Conservation (phyloP, 2,797 vertebrate genomes). For the Fratercula arctica region DNA sequence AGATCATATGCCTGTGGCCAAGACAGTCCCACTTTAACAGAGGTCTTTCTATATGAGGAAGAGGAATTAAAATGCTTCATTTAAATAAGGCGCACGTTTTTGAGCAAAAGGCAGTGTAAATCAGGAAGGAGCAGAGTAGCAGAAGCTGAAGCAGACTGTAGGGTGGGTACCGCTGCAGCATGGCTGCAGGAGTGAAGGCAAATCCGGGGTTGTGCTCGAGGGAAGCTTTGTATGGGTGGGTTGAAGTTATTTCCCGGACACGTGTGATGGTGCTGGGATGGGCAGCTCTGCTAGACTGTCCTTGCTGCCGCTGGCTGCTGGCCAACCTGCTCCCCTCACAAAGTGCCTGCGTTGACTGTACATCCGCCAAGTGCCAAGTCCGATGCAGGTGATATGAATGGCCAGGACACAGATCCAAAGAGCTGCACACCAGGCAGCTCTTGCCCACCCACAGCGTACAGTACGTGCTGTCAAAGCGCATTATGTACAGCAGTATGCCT, state of each 20-base stretch:
- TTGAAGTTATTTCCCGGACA: background rate
- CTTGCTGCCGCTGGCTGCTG: background rate
- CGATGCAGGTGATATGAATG: background rate
- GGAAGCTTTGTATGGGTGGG: background rate
- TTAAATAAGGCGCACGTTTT: background rate
- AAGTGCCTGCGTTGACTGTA: background rate
- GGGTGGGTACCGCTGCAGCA: background rate
- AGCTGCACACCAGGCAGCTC: background rate
- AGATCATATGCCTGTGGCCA: background rate
- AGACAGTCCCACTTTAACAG: background rate
- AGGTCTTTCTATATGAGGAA: background rate
- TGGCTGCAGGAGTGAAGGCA: background rate
- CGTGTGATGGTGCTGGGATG: background rate
- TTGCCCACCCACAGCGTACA: background rate
- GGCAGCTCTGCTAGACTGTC: background rate
- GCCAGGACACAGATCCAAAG: background rate
- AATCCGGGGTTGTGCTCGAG: background rate
- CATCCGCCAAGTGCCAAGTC: background rate
- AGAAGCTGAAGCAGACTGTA: background rate
- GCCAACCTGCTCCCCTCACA: background rate
- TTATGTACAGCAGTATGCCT: background rate
- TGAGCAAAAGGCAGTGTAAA: background rate
- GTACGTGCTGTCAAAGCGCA: background rate
- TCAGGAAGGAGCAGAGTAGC: background rate
- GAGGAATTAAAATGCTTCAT: background rate